These are phyloP conservation scores for Mergus octosetaceus DNA, from an alignment of 2,797 vertebrate genomes.

Conservation along the genomic window DNA sequence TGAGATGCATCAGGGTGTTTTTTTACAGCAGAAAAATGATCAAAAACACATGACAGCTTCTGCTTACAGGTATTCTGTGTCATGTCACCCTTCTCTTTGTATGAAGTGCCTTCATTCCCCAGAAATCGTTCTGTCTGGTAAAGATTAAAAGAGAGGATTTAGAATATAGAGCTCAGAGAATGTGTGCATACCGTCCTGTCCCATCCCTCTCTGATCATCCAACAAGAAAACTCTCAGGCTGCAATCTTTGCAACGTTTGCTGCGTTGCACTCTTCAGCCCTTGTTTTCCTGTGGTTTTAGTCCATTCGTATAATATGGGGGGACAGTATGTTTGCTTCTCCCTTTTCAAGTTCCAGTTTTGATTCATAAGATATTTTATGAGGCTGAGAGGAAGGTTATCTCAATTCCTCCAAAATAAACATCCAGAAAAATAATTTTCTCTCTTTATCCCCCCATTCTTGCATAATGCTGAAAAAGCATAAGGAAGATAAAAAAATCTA, in stretches of 20 bases:
- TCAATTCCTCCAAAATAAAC: conserved; percentile 18
- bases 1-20: conserved; percentile 14
- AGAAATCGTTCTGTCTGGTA: conserved; percentile 34
- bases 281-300: neutral
- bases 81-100: conserved; percentile 28
- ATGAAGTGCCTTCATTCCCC: conserved; percentile 24
- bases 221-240: neutral
- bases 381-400: conserved; percentile 6
- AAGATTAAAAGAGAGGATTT: conserved; percentile 63
- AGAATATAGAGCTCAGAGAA: conserved; percentile 51
- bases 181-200: conserved; percentile 3
- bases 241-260: neutral
- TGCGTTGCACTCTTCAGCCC: neutral
- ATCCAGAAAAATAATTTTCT: neutral
- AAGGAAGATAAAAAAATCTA: neutral
- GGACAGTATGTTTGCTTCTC: neutral
- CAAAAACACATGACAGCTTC: conserved; percentile 51
- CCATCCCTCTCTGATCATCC: conserved; percentile 8
- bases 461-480: neutral
- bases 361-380: conserved; percentile 7
- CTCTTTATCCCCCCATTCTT: neutral
- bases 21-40: conserved; percentile 48
- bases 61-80: conserved; percentile 51
- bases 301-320: neutral
- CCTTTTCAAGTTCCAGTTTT: neutral